Evolutionary conservation across 2,113 vertebrate genomes (phyloP), one percentile per base, ranked within the genome.

Genomic region (Galemys pyrenaicus): DNA sequence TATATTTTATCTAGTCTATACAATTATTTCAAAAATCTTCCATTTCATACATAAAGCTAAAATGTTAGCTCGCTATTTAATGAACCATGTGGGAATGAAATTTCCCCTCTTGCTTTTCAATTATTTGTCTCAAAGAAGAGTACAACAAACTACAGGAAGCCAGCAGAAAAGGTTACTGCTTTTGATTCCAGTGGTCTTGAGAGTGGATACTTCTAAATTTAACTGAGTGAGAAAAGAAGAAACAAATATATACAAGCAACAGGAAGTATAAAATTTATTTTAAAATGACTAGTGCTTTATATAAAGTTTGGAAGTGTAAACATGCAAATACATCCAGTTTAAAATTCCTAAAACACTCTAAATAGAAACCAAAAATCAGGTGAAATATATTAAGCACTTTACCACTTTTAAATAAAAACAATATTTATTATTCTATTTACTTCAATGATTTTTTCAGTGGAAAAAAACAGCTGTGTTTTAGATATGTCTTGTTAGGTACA

Each of bases 11-110:
- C 56, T 92, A 82, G n/a, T 86, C 62, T 96, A 80, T 16, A 82
- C n/a, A 96, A 96, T 95, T 97, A 95, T 96, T 98, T 97, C n/a
- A 58, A 88, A 97, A 97, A 90, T 8, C 54, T 65, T 95, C 51
- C 88, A 71, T 86, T 97, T 97, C 39, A 93, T 94, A 94, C 60
- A 96, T 95, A 97, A 97, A 95, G 91, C 88, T 70, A 96, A 35
- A 95, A 58, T 79, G 39, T 94, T 97, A 97, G 68, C n/a, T n/a
- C n/a, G n/a, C 37, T 95, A 74, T 84, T 97, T 96, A 98, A 97
- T 96, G 93, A 96, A 87, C 58, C 95, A 65, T 97, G 49, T 73
- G 78, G 95, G 46, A 86, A 96, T 90, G 73, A 97, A 97, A 97
- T 94, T 96, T 97, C 46, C 89, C 24, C 51, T 97, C 95, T 80